Evolutionary conservation across 1,140 invertebrate species (phyloP).

Genomic region (Copidosoma floridanum): DNA sequence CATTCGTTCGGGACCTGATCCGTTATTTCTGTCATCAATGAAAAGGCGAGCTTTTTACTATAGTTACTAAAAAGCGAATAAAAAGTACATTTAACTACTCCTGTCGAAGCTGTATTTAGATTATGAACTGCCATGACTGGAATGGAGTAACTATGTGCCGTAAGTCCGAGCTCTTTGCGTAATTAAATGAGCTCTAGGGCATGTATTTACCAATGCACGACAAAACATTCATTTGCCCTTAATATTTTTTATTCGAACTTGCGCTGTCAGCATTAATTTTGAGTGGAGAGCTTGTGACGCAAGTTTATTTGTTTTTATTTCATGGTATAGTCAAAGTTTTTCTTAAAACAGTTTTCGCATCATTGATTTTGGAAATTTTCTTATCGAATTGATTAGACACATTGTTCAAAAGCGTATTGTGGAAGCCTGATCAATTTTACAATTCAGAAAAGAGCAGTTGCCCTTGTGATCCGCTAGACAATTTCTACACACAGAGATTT

Average conservation of each 20-base stretch:
- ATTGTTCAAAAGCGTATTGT: neutral
- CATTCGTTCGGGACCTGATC: neutral
- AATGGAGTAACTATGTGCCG: neutral
- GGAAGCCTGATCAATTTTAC: neutral
- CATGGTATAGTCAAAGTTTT: neutral
- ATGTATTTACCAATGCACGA: constrained; percentile 5
- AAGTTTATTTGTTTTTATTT: neutral
- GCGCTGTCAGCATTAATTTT: neutral
- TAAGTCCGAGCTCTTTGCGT: neutral
- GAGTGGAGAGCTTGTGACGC: neutral
- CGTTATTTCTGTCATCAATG: neutral
- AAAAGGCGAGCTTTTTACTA: neutral
- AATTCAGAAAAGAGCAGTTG: neutral
- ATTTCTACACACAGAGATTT: neutral
- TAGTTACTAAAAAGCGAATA: neutral
- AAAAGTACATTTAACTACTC: neutral
- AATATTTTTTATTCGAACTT: neutral
- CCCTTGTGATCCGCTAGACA: neutral
- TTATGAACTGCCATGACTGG: neutral
- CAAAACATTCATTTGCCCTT: neutral
- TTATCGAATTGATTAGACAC: neutral
- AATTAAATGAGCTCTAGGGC: neutral
- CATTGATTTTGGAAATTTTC: no score
- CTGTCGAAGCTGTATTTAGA: neutral
- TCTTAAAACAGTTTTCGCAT: no score